A percentile compares a stretch with the other conserved stretches of the same genome.
Evolutionary conservation across 2,797 vertebrate species (phyloP).

Genomic region (Setipinna tenuifilis): DNA sequence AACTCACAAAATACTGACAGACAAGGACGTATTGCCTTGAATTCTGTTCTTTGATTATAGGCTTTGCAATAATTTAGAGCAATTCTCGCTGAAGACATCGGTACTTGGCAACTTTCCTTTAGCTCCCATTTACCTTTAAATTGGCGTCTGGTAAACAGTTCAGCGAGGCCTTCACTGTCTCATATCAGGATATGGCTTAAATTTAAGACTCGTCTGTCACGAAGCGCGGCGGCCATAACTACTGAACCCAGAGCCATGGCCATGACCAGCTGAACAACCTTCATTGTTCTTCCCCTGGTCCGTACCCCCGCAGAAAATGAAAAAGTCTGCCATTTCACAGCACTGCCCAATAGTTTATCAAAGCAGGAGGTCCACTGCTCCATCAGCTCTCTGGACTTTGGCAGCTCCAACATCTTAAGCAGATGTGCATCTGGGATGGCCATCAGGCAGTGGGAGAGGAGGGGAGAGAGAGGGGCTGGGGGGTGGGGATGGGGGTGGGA

Average conservation of each 20-base stretch:
- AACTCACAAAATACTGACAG: neutral
- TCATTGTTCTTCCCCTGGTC: constrained; percentile 69
- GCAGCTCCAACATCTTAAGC: constrained; percentile 64
- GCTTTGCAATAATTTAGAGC: neutral
- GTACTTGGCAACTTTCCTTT: neutral
- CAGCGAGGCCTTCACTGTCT: neutral
- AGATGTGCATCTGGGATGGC: constrained; percentile 75
- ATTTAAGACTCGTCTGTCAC: neutral
- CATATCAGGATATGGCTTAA: neutral
- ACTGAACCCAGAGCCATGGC: neutral
- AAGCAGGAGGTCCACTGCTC: constrained; percentile 55
- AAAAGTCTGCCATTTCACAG: constrained; percentile 59
- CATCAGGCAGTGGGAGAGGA: constrained; percentile 53
- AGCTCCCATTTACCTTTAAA: neutral
- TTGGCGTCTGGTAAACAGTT: neutral
- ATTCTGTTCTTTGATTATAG: neutral
- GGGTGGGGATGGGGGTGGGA: no score
- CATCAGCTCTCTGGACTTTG: constrained; percentile 52
- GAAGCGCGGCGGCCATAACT: neutral
- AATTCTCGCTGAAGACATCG: neutral
- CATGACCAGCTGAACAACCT: constrained; percentile 29
- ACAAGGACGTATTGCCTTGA: neutral
- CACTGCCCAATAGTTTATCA: constrained; percentile 62
- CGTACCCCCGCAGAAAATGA: constrained; percentile 54
- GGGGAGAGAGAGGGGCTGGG: neutral